Base-by-base conservation (phyloP, 2,888 invertebrate species). In the Strigamia maritima region DNA sequence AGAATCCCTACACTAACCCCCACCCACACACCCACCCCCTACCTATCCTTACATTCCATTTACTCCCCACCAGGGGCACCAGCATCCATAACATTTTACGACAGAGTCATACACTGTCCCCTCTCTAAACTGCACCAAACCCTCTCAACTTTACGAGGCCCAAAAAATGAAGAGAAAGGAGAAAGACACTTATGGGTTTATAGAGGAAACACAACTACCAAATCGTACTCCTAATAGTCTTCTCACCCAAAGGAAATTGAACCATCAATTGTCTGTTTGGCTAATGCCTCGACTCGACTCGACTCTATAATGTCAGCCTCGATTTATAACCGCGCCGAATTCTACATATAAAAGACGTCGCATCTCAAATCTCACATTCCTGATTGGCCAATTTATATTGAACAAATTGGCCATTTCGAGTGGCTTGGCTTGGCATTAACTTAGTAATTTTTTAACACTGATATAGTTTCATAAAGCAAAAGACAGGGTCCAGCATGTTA, bases 41-140 rank as follows among this genome's bases (percentile, higher is more conserved):
- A 60, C 60, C 60, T 44, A 60, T 60, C 60, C 60, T 60, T 60
- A 60, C 60, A 60, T 60, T 60, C 60, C 60, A 60, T 60, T 60
- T 60, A 60, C 60, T 60, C 60, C 60, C 60, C 60, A 60, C 60
- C 60, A 60, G 60, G 60, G 60, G 60, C 60, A n/a, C 60, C n/a
- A n/a, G 60, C 60, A 60, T 60, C 60, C 60, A 60, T 60, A 60
- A 60, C 60, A 24, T 60, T 60, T 60, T 60, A 60, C 60, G 60
- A 60, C 16, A 16, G 60, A 60, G 60, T 60, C 60, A 60, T 60
- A 60, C 60, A 60, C 22, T 60, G 60, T 60, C 60, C 60, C 49
- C 49, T 49, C 49, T 60, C 60, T 24, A 60, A 16, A 60, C 60
- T 60, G 16, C 40, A 44, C 14, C 40, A 44, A 16, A 16, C 16